Evolutionary conservation across 2,113 vertebrate species (phyloP).

Genomic region (Perca schrenkii): DNA sequence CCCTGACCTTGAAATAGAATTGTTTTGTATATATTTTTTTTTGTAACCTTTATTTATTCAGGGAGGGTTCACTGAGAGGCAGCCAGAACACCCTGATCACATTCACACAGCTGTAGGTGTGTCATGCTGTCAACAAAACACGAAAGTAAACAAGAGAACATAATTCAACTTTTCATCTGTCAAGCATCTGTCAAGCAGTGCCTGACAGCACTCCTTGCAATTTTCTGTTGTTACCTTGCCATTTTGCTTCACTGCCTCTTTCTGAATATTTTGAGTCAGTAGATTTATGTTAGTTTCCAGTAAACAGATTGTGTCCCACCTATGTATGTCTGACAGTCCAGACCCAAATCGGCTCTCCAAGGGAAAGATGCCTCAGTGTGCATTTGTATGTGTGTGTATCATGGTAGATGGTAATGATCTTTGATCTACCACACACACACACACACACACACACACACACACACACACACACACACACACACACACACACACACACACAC

Average conservation of each 20-base stretch:
- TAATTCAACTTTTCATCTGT: slow-evolving; percentile 22
- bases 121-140: slow-evolving; percentile 11
- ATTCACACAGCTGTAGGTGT: not conserved
- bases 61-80: too few relatives aligned
- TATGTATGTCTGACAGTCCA: slow-evolving; percentile 6
- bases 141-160: slow-evolving; percentile 9
- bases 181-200: not conserved
- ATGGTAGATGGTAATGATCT: slow-evolving; percentile 3
- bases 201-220: not conserved
- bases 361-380: not conserved
- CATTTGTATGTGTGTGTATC: not conserved
- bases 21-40: not conserved
- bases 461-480: not conserved
- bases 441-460: too few relatives aligned
- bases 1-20: not conserved
- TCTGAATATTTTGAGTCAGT: not conserved
- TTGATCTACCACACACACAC: not conserved
- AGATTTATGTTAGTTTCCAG: slow-evolving; percentile 29
- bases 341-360: not conserved
- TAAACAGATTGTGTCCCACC: slow-evolving; percentile 23
- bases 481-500: too few relatives aligned
- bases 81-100: too few relatives aligned
- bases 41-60: too few relatives aligned
- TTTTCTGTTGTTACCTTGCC: not conserved
- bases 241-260: not conserved